A percentile compares a stretch with the other conserved stretches of the same genome.
phyloP scores from a whole-genome alignment of 2,797 vertebrate species.

The Columba guinea region DNA sequence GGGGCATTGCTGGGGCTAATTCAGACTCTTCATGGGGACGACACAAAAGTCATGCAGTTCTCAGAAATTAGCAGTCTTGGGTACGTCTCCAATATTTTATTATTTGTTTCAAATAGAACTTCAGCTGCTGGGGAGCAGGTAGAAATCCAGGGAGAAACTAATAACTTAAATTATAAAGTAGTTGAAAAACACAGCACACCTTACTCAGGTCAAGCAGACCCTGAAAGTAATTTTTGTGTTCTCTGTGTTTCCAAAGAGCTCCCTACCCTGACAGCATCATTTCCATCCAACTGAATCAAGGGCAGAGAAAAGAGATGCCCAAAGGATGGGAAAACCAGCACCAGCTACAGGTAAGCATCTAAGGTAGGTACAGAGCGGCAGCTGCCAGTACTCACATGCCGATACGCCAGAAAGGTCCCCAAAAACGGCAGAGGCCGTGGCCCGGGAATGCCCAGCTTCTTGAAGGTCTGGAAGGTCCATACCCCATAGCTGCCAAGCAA shows the following conservation, averaged over 20 bases:
- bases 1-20: neutral
- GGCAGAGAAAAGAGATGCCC: neutral
- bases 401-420: conserved; percentile 66
- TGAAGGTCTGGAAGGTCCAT: conserved; percentile 70
- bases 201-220: neutral
- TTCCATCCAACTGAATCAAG: neutral
- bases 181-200: neutral
- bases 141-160: neutral
- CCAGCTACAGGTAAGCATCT: neutral
- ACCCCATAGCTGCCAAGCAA: conserved; percentile 73
- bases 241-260: neutral
- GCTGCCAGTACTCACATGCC: conserved; percentile 22
- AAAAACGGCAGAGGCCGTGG: conserved; percentile 70
- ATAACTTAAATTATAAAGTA: neutral
- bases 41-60: neutral
- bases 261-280: neutral
- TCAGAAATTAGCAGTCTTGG: neutral
- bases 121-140: neutral
- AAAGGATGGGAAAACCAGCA: neutral
- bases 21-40: neutral
- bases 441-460: conserved; percentile 77
- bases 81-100: neutral
- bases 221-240: neutral
- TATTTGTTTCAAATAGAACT: neutral
- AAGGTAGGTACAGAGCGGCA: neutral